These are phyloP conservation scores for Lithodes maja DNA, from an alignment of 2,888 invertebrate genomes.

Conservation along the genomic window DNA sequence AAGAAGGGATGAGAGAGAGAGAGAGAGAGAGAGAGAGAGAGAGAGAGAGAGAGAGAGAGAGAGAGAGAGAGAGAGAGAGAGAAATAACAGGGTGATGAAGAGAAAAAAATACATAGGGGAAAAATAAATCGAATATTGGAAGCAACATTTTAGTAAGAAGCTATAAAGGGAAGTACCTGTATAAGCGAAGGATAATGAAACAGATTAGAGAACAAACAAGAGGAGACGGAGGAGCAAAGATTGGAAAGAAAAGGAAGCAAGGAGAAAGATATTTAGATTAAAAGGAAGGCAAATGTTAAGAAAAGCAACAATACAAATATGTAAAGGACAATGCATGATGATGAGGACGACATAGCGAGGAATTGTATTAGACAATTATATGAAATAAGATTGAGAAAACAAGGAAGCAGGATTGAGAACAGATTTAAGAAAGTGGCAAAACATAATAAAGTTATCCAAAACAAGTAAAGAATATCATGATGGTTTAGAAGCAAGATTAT, in stretches of 20 bases:
- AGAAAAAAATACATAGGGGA: not conserved
- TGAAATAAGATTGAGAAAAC: not conserved
- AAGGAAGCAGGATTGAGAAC: not conserved
- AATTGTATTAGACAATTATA: not conserved
- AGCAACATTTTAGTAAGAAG: too few species aligned
- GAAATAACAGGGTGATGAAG: not conserved
- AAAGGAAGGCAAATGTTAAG: not conserved
- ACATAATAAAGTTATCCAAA: too few species aligned
- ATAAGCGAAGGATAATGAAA: too few species aligned
- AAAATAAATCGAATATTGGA: too few species aligned
- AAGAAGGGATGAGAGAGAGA: too few species aligned
- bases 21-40: too few species aligned
- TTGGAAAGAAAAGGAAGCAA: not conserved
- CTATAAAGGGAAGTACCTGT: too few species aligned
- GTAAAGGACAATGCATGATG: too few species aligned
- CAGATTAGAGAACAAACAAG: not conserved
- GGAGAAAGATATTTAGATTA: not conserved
- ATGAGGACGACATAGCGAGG: not conserved
- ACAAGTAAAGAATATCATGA: too few species aligned
- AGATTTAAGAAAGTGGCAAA: too few species aligned
- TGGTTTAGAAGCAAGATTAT: too few species aligned
- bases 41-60: constrained; percentile 7
- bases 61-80: constrained; percentile 4
- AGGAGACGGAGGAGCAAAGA: too few species aligned
- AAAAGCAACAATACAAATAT: not conserved